Evolutionary conservation across 2,888 invertebrate species (phyloP), one percentile per base, ranked within the genome.

Genomic region (Drymonia ruficornis): DNA sequence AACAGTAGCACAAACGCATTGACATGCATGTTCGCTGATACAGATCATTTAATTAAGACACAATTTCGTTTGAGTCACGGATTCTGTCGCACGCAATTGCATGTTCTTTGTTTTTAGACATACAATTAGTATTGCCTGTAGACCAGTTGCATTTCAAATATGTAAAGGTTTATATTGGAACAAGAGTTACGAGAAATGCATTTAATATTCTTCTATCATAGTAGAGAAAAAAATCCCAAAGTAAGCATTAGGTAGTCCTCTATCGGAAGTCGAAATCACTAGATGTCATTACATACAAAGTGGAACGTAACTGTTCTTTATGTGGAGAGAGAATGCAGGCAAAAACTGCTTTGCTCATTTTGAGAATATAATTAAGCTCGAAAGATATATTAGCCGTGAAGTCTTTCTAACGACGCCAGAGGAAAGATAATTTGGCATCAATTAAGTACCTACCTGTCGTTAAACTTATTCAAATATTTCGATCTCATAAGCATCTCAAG

Each of bases 51-150:
- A 55, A 59, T 45, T 49, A 50, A 71, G 51, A 63, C 57, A 59
- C 59, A 56, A 62, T 68, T 68, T 69, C 61, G 65, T 61, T 61
- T 53, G 52, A 55, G 49, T 61, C 62, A 61, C 53, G 71, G 55
- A 59, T 59, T 56, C 31, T 40, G 57, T 38, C 46, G 59, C 69
- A 63, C 65, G 28, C 46, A 7, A 40, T 16, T 46, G 50, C 69
- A 53, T 40, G 38, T 31, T 55, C 54, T 47, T 55, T 44, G 42
- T 63, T 61, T 59, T 28, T 50, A 49, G 56, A 54, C 57, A 58
- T 55, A 52, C 4, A 38, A 38, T 38, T 23, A 23, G 11, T 38
- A n/a, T 38, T n/a, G 16, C 16, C 16, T 16, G 40, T 16, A 16
- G 16, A 40, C 16, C 40, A 16, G 40, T 40, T n/a, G n/a, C 36